These are phyloP conservation scores for Sinocyclocheilus maitianheensis DNA, from an alignment of 2,113 vertebrate genomes.

Conservation along the genomic window DNA sequence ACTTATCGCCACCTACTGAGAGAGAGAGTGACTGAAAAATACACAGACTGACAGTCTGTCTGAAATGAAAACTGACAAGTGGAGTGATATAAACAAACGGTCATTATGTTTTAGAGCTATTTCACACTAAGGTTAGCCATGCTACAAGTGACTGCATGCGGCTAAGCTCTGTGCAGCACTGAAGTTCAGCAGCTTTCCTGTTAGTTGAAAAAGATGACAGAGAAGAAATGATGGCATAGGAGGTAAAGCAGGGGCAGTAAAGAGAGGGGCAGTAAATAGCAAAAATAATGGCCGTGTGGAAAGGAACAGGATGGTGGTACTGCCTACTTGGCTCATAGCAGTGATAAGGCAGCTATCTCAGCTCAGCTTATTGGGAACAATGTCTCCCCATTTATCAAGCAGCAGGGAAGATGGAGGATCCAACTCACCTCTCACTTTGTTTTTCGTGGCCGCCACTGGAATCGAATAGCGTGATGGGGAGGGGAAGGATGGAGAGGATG, in stretches of 20 bases:
- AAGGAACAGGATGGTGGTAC: conserved; percentile 29
- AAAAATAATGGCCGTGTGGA: conserved; percentile 27
- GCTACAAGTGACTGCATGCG: conserved; percentile 15
- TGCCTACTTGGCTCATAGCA: conserved; percentile 49
- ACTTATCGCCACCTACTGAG: background rate
- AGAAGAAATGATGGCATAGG: conserved; percentile 20
- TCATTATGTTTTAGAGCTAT: background rate
- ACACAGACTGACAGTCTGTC: background rate
- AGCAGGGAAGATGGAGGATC: conserved; percentile 51
- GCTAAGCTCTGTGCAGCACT: background rate
- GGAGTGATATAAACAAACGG: background rate
- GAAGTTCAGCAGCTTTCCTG: background rate
- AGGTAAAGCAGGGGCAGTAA: conserved; percentile 36
- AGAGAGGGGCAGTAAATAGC: conserved; percentile 53
- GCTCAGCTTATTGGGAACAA: conserved; percentile 55
- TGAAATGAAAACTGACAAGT: background rate
- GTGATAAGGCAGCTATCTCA: conserved; percentile 51
- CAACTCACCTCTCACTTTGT: conserved; percentile 80
- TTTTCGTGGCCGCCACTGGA: conserved; percentile 79
- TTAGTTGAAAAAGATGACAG: conserved; percentile 18
- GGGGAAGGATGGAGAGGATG: conserved; percentile 34
- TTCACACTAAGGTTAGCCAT: conserved; percentile 8
- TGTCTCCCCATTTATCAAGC: conserved; percentile 58
- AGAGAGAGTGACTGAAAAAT: conserved; percentile 25
- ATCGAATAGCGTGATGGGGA: conserved; percentile 54